Base-by-base conservation (phyloP, 2,888 invertebrate species). In the Tenthredo notha region DNA sequence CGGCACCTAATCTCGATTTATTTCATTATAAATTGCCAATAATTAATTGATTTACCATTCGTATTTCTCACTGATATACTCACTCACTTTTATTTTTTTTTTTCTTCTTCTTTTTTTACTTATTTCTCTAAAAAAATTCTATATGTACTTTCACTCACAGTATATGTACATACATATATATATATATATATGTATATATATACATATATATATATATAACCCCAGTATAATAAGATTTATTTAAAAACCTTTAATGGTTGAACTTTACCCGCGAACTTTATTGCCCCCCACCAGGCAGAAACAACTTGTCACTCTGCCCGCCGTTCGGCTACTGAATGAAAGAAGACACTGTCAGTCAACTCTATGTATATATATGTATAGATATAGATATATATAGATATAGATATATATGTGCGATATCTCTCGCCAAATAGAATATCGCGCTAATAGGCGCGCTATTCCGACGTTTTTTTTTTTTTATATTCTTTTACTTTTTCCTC, bases 241-340 rank as follows among this genome's bases (percentile, higher is more conserved):
- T 54, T 54, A n/a, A 54, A 54, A n/a, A n/a, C n/a, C n/a, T 15
- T 2, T 47, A 47, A 47, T 47, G 12, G 47, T 47, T 15, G 47
- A 47, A 47, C 47, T 47, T 47, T 47, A 47, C 47, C 47, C 87
- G 87, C 70, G 54, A 54, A 65, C 7, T 9, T 78, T 85, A 70
- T 54, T 54, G 54, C 82, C 65, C 82, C 33, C 65, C 33, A 70
- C 61, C 80, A 82, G 58, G 80, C 61, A 77, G 86, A 33, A 75
- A 29, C 61, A 61, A 61, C 61, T 67, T 33, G 33, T 67, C 74
- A 43, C 74, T 40, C 40, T 74, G 74, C 74, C 74, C 74, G 74
- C 40, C 74, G 74, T 74, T 74, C 43, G 43, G 47, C 74, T 74
- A 74, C 74, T 74, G 74, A 43, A 74, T 67, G 33, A 18, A 54